phyloP scores from a whole-genome alignment of 2,888 invertebrate genomes.

The Urechis unicinctus region DNA sequence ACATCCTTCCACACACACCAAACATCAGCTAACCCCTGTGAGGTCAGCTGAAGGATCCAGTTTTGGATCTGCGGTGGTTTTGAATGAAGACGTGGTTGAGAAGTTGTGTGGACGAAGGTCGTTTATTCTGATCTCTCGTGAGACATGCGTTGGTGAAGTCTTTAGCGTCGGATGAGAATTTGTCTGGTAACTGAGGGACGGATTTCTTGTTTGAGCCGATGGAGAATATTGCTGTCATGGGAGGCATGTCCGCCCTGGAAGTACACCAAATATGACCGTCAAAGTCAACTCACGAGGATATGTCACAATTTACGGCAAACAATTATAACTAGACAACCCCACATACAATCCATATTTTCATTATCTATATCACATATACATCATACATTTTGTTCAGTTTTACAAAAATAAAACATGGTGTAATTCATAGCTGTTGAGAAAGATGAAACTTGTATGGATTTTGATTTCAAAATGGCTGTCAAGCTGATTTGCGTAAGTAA shows the following conservation, averaged over 20 bases:
- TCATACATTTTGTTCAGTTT: too few relatives aligned
- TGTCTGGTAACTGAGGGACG: conserved; percentile 36
- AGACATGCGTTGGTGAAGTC: conserved; percentile 45
- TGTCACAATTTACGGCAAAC: too few relatives aligned
- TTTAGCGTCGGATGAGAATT: conserved; percentile 37
- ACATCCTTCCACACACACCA: too few relatives aligned
- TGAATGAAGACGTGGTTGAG: conserved; percentile 31
- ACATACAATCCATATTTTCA: neutral
- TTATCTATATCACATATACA: too few relatives aligned
- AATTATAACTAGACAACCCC: neutral
- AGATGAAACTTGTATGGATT: too few relatives aligned
- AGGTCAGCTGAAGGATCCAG: too few relatives aligned
- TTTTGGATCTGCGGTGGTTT: conserved; percentile 1
- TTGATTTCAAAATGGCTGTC: too few relatives aligned
- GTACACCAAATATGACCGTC: neutral
- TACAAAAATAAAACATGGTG: too few relatives aligned
- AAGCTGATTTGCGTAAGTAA: too few relatives aligned
- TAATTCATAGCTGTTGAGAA: too few relatives aligned
- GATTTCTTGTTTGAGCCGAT: conserved; percentile 41
- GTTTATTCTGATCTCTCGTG: conserved; percentile 33
- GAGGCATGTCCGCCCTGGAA: conserved; percentile 44
- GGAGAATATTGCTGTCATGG: conserved; percentile 50
- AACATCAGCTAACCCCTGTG: too few relatives aligned
- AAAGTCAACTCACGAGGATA: too few relatives aligned
- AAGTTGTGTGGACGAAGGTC: conserved; percentile 37